Conservation (phyloP, 2,113 vertebrate genomes). For the Tragelaphus strepsiceros region DNA sequence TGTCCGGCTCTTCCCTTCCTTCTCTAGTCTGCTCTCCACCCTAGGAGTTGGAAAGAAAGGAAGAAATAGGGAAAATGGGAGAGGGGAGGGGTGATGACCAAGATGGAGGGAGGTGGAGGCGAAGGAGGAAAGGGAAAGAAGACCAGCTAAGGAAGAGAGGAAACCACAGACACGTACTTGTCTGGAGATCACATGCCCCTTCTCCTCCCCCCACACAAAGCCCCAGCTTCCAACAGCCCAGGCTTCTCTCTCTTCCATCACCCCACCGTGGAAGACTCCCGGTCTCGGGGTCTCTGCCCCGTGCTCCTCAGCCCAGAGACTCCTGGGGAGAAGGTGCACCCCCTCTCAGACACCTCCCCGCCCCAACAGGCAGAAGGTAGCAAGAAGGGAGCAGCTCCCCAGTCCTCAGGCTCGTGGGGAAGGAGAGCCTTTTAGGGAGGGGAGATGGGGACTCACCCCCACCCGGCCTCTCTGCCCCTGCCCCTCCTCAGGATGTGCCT, state of each 20-base stretch:
- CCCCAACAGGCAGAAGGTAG: neutral
- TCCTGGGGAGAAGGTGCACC: neutral
- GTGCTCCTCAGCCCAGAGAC: neutral
- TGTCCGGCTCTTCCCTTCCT: neutral
- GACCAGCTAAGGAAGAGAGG: neutral
- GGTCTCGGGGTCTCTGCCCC: neutral
- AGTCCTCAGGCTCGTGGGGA: neutral
- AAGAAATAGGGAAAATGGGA: neutral
- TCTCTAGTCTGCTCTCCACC: neutral
- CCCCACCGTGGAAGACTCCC: neutral
- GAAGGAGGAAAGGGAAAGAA: neutral
- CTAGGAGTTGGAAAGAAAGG: neutral
- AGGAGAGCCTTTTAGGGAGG: neutral
- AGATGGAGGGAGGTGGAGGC: slow-evolving; percentile 42
- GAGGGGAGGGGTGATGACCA: neutral
- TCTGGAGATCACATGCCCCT: neutral
- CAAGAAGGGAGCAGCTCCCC: neutral
- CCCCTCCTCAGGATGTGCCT: slow-evolving; percentile 87
- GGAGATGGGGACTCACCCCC: neutral
- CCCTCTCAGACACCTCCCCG: neutral
- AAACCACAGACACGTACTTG: neutral
- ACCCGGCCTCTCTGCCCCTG: slow-evolving; percentile 30
- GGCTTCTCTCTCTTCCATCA: neutral
- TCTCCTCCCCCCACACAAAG: neutral
- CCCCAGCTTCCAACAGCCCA: neutral